phyloP scores from a whole-genome alignment of 2,888 invertebrate genomes.

The Metallyticus violacea region DNA sequence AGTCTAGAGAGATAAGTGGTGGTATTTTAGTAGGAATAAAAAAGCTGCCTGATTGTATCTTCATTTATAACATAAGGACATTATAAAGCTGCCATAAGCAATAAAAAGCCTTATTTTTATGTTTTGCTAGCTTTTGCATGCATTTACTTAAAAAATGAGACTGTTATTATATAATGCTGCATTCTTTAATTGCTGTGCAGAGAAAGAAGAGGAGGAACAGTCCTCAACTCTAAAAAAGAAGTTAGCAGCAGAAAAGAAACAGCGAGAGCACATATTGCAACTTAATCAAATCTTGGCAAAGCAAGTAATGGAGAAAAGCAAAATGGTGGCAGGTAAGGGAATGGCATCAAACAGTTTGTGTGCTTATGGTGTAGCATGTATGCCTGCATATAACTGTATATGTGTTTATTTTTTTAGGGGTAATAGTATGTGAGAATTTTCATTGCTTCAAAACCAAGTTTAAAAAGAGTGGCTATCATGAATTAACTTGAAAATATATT shows the following conservation, averaged over 20 bases:
- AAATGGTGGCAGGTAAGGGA: slow-evolving; percentile 87
- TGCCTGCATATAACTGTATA: background rate
- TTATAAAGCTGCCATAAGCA: too few relatives aligned
- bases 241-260: slow-evolving; percentile 79
- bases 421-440: background rate
- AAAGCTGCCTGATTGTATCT: too few relatives aligned
- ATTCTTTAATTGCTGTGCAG: background rate
- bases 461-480: background rate
- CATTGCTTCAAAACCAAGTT: background rate
- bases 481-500: background rate
- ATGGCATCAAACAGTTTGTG: background rate
- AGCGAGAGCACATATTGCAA: slow-evolving; percentile 84
- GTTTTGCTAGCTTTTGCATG: too few relatives aligned
- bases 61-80: too few relatives aligned
- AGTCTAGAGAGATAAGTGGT: too few relatives aligned
- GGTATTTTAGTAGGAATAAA: too few relatives aligned
- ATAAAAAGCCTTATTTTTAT: too few relatives aligned
- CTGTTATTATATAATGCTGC: too few relatives aligned
- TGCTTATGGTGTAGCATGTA: background rate
- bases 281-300: slow-evolving; percentile 89
- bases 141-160: too few relatives aligned
- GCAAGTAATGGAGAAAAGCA: slow-evolving; percentile 93
- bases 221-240: slow-evolving; percentile 62
- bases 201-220: slow-evolving; percentile 39
- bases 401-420: background rate